phyloP scores from a whole-genome alignment of 2,797 vertebrate genomes.

The Eremophila alpestris region DNA sequence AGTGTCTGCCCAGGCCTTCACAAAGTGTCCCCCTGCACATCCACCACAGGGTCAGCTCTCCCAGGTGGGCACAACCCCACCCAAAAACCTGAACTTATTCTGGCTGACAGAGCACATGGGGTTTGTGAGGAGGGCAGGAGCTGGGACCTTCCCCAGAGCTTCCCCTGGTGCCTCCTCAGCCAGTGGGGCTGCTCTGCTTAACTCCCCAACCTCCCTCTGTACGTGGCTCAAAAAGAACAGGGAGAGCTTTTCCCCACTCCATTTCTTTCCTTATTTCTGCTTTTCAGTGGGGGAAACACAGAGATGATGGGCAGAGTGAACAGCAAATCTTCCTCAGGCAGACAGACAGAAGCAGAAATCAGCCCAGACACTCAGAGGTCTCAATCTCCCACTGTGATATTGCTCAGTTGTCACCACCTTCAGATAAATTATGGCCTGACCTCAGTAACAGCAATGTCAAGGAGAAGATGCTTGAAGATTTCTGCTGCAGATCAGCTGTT shows the following conservation, averaged over 20 bases:
- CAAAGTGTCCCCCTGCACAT: neutral
- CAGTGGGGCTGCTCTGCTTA: neutral
- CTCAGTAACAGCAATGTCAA: constrained; percentile 48
- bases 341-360: constrained; percentile 38
- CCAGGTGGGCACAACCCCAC: neutral
- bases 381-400: constrained; percentile 45
- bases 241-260: neutral
- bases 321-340: constrained; percentile 51
- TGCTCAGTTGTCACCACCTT: constrained; percentile 47
- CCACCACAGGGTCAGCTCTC: neutral
- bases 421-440: constrained; percentile 52
- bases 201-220: neutral
- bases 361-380: constrained; percentile 41
- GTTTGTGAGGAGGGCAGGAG: neutral
- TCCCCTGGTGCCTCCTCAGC: neutral
- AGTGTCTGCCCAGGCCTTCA: neutral
- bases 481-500: constrained; percentile 46
- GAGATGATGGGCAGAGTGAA: neutral
- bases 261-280: neutral
- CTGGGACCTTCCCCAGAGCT: neutral
- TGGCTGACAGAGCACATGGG: fast-evolving
- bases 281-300: neutral
- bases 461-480: constrained; percentile 58
- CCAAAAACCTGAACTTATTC: neutral
- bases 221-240: neutral